These are phyloP conservation scores for Dinothrombium tinctorium DNA, from an alignment of 1,140 invertebrate species.

Conservation along the genomic window DNA sequence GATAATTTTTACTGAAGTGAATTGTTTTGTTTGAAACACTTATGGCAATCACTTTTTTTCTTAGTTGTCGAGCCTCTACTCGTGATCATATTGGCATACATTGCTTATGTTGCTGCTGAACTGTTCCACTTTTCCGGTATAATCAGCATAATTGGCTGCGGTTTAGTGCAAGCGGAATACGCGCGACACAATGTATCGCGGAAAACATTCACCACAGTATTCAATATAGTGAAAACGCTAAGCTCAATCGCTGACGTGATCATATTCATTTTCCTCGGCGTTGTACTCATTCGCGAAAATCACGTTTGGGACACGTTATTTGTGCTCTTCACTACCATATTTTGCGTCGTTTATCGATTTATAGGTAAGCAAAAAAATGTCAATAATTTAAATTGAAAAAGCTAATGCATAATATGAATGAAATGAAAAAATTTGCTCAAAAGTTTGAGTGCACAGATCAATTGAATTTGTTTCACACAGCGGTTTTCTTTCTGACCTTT, in stretches of 20 bases:
- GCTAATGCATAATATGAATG: no score
- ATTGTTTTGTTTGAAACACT: no score
- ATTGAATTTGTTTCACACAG: no score
- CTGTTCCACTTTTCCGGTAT: conserved; percentile 38
- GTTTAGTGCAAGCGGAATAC: conserved; percentile 31
- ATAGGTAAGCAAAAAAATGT: conserved; percentile 11
- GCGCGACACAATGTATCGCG: conserved; percentile 34
- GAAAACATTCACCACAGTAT: conserved; percentile 34
- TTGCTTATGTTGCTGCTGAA: conserved; percentile 33
- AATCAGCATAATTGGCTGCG: conserved; percentile 19
- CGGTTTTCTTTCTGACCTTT: conserved; percentile 27
- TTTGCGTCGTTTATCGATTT: conserved; percentile 31
- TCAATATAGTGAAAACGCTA: conserved; percentile 34
- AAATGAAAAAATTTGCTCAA: no score
- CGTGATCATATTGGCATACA: conserved; percentile 32
- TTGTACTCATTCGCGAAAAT: conserved; percentile 30
- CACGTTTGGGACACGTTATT: conserved; percentile 32
- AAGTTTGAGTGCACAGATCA: no score
- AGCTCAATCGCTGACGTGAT: conserved; percentile 33
- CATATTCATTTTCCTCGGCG: conserved; percentile 37
- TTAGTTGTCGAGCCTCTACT: conserved; percentile 33
- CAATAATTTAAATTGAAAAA: no score
- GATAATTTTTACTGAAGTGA: no score
- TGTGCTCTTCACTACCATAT: conserved; percentile 28
- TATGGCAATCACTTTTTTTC: no score